Evolutionary conservation across 2,113 vertebrate genomes (phyloP).

Genomic region (Myiozetetes cayanensis): DNA sequence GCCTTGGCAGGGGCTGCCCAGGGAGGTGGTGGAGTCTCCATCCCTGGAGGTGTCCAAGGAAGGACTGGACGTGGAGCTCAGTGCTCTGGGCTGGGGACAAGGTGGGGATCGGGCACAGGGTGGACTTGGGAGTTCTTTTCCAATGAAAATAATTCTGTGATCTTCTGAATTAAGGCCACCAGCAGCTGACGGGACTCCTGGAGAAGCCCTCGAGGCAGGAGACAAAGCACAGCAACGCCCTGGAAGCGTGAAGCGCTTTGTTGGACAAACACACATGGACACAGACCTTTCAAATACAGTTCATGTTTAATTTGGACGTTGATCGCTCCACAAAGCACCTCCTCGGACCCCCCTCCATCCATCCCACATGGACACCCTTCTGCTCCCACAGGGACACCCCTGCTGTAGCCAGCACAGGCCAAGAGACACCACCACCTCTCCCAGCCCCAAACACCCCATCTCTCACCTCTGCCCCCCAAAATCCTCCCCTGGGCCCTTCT

Average conservation of each 20-base stretch:
- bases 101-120: not conserved
- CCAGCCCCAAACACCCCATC: constrained; percentile 25
- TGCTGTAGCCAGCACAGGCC: constrained; percentile 17
- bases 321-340: constrained; percentile 65
- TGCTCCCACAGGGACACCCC: not conserved
- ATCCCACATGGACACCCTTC: not conserved
- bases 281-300: constrained; percentile 58
- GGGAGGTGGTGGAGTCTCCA: not conserved
- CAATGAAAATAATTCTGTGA: not conserved
- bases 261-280: constrained; percentile 34
- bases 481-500: not conserved
- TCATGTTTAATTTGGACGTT: constrained; percentile 75
- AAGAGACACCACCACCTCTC: not conserved
- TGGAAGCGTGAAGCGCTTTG: fast-evolving
- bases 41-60: not conserved
- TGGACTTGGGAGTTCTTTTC: not conserved
- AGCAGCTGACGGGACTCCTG: not conserved
- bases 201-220: not conserved
- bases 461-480: constrained; percentile 7
- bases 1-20: not conserved
- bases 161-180: not conserved
- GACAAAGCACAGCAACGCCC: not conserved
- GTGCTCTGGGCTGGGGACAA: not conserved
- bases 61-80: not conserved
- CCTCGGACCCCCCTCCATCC: constrained; percentile 31